Evolutionary conservation across 1,140 invertebrate species (phyloP), one percentile per base, ranked within the genome.

Genomic region (Telenomus remus): DNA sequence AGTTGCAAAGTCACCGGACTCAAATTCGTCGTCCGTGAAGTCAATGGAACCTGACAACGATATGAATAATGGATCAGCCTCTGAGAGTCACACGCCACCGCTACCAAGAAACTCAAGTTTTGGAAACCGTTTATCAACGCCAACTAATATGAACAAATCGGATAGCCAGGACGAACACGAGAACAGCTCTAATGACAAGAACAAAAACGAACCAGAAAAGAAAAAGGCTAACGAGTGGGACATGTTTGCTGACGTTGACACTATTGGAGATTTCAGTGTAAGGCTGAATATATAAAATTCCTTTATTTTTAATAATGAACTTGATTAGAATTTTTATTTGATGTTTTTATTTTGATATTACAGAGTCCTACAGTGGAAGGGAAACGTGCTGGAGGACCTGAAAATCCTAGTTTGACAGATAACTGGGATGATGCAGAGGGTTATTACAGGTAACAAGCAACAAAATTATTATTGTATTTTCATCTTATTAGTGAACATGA

Each of bases 391-490:
- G 90, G 91, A 44, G 89, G 89, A n/a, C 88, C 91, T 34, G 95
- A 97, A 81, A 98, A 98, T 89, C 95, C 96, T 0, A 94, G 94
- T 64, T 89, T 98, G 4, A 97, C 94, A 3, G 98, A 99, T 85
- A 99, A 99, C 85, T 99, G 98, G 98, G 98, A 99, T 86, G 98
- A 99, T 89, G 95, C 97, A 11, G 98, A 99, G 89, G 98, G 98
- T 43, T 99, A 98, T 88, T 95, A 95, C 80, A 79, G 85, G 85
- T 87, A 51, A n/a, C n/a, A n/a, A n/a, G n/a, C n/a, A n/a, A n/a
- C n/a, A 60, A 72, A 47, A 33, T 34, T 35, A 61, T 15, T 4
- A 42, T 70, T 48, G 27, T 68, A 60, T 61, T 49, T 27, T 16
- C 49, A 12, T n/a, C 34, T 43, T 43, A 55, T 43, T 14, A 54